Evolutionary conservation across 2,797 vertebrate genomes (phyloP).

Genomic region (Poecilia velifera): DNA sequence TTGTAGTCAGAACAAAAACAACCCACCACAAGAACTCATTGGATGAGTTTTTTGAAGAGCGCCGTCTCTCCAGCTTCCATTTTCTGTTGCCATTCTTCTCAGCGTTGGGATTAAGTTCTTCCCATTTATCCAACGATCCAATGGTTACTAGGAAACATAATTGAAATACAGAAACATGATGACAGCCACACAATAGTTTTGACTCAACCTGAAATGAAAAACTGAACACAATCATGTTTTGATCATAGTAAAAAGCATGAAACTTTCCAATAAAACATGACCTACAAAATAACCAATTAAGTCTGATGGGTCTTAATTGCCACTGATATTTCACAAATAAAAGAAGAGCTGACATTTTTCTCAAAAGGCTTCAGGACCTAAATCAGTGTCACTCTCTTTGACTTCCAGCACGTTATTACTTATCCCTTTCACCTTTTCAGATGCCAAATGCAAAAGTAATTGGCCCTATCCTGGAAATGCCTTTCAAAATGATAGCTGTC

Average conservation of each 20-base stretch:
- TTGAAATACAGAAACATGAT: background rate
- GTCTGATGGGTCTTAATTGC: background rate
- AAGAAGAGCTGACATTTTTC: slow-evolving; percentile 19
- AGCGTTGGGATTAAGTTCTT: slow-evolving; percentile 88
- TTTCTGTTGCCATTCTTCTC: slow-evolving; percentile 88
- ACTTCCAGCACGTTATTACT: slow-evolving; percentile 44
- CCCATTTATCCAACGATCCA: slow-evolving; percentile 96
- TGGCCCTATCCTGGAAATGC: slow-evolving; percentile 38
- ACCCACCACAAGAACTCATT: slow-evolving; percentile 94
- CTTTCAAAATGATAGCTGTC: slow-evolving; percentile 48
- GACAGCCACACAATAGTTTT: background rate
- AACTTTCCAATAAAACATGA: slow-evolving; percentile 3
- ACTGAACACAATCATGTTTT: background rate
- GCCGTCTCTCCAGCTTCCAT: slow-evolving; percentile 87
- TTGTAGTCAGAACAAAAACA: background rate
- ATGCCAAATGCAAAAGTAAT: slow-evolving; percentile 53
- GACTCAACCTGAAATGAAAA: slow-evolving; percentile 1
- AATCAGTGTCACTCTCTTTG: slow-evolving; percentile 46
- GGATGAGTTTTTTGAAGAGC: slow-evolving; percentile 90
- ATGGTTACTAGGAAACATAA: slow-evolving; percentile 74
- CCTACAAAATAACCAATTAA: background rate
- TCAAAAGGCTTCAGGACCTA: slow-evolving; percentile 20
- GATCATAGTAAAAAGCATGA: background rate
- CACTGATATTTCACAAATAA: background rate
- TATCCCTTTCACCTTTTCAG: slow-evolving; percentile 61